Evolutionary conservation across 2,888 invertebrate species (phyloP), one percentile per base, ranked within the genome.

Genomic region (Sturmia bella): DNA sequence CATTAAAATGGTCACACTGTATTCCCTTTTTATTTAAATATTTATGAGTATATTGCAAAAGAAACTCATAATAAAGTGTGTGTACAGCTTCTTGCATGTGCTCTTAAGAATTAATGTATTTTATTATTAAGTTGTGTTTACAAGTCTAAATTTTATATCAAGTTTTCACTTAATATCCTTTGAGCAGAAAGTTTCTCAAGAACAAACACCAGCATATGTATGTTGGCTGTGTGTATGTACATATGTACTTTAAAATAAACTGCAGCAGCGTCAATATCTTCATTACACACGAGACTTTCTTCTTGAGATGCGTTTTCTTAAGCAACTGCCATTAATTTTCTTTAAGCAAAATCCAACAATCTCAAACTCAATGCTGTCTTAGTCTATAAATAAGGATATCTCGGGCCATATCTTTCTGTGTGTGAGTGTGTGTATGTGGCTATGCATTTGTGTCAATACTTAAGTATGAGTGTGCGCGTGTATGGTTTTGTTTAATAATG

Each of bases 311-410:
- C 75, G 70, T 80, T 80, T 80, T 75, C 80, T 66, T 80, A 54
- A 59, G 56, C 56, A 77, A 57, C 54, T 48, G 63, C 63, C 76
- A 76, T 81, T 81, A 76, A 81, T 81, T 81, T 77, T 69, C 81
- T 69, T 59, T 64, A 39, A 69, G 69, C 64, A 70, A 77, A 76
- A 45, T 32, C 32, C 27, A 32, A 72, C 39, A 73, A 50, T 73
- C 45, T 69, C 32, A 32, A 73, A 57, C 73, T 69, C 50, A 19
- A 32, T 73, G 63, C 15, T 74, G 64, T 56, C 39, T 63, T 1
- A 39, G 48, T 48, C 56, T 19, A 74, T 74, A 74, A 74, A 74
- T 74, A 66, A 74, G 39, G 48, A 54, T 50, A 21, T 52, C 11
- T 54, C 15, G n/a, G 45, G 17, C 17, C 15, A 24, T 21, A 43